phyloP scores from a whole-genome alignment of 2,888 invertebrate genomes.

The Globia sparganii region DNA sequence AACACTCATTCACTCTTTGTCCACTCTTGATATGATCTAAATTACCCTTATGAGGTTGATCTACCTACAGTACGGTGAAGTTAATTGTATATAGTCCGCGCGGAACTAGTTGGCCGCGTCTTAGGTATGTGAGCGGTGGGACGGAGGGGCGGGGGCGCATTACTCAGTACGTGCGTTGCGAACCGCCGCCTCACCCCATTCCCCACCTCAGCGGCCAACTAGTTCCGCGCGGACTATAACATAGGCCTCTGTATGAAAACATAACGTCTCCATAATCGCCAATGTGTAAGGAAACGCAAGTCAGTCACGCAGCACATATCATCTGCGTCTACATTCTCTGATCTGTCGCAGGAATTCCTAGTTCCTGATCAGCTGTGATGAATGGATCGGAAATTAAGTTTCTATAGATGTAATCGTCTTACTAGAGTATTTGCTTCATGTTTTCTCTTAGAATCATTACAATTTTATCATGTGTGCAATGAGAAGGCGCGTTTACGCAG shows the following conservation, averaged over 20 bases:
- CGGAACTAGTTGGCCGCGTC: too few relatives aligned
- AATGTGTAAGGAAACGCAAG: slow-evolving; percentile 18
- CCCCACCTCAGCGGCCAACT: too few relatives aligned
- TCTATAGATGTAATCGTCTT: slow-evolving; percentile 17
- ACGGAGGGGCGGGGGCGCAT: too few relatives aligned
- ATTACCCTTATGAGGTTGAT: background rate
- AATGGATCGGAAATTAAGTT: slow-evolving; percentile 51
- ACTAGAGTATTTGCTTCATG: slow-evolving; percentile 22
- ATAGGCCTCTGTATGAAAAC: background rate
- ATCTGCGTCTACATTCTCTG: background rate
- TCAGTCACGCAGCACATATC: slow-evolving; percentile 21
- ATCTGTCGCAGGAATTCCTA: slow-evolving; percentile 48
- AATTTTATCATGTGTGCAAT: background rate
- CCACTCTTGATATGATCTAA: too few relatives aligned
- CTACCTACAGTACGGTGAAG: background rate
- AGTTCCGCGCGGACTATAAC: too few relatives aligned
- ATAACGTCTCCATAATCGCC: background rate
- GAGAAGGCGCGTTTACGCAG: background rate
- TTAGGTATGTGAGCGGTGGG: too few relatives aligned
- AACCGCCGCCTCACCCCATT: too few relatives aligned
- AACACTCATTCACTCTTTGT: too few relatives aligned
- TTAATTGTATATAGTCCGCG: too few relatives aligned
- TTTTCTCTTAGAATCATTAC: slow-evolving; percentile 39
- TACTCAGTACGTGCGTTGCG: too few relatives aligned
- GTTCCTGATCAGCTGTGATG: slow-evolving; percentile 40